Evolutionary conservation across 2,113 vertebrate species (phyloP), one percentile per base, ranked within the genome.

Genomic region (Callionymus lyra): DNA sequence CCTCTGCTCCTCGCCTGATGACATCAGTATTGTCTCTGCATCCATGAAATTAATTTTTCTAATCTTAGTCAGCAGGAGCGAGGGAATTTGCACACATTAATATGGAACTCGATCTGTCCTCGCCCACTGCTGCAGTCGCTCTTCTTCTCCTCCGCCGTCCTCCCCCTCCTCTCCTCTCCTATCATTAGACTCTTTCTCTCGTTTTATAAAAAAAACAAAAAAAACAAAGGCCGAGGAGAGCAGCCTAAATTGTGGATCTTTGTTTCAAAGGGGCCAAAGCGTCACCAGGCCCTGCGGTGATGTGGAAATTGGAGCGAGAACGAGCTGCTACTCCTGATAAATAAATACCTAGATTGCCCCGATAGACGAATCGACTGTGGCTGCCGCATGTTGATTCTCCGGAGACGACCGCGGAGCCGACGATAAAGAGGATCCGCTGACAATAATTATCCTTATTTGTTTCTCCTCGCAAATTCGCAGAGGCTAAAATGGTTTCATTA

Each of bases 11-110:
- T 51, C 27, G 64, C 78, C 76, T 79, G 81, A 84, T 80, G 83
- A 78, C 82, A 84, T 84, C 81, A 77, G 72, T 81, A 83, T 83
- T 83, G 83, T 77, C 77, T 84, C 72, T 80, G 81, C 81, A 84
- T 82, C 83, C 77, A 84, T 84, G 82, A 83, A 84, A 85, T 86
- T 82, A 83, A 83, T 85, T 83, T 82, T 86, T 81, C 79, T 85
- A 82, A 84, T 84, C 80, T 84, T 81, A 79, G 78, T 86, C 82
- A 84, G 84, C 83, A 85, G 81, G 77, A 83, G 83, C 59, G 62
- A 60, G 76, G 74, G 72, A 84, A 84, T 82, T 82, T 84, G 82
- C 82, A 82, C 79, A 79, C 75, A 84, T 82, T 84, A 84, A 82
- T 82, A 77, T 78, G 77, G 65, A 83, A 74, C 66, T 72, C 37